phyloP scores from a whole-genome alignment of 1,140 invertebrate genomes.

The Drosophila murphyi region DNA sequence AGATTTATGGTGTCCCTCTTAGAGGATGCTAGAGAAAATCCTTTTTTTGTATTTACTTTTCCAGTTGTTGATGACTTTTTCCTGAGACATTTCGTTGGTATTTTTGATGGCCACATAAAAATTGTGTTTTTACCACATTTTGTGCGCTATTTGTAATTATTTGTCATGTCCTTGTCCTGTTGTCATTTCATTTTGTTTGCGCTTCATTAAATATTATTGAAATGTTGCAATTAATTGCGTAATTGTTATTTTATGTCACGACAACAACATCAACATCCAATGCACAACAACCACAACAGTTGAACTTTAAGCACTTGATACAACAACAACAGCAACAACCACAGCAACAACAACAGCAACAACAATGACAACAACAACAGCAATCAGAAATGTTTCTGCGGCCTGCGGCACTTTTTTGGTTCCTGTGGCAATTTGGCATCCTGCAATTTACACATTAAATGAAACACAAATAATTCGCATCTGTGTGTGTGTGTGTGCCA shows the following conservation, averaged over 20 bases:
- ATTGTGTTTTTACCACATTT: constrained; percentile 56
- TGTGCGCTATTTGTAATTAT: constrained; percentile 63
- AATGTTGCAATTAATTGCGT: constrained; percentile 81
- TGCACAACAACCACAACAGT: constrained; percentile 25
- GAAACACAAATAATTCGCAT: constrained; percentile 78
- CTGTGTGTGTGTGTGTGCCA: constrained; percentile 43
- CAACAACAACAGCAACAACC: constrained; percentile 52
- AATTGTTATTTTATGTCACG: constrained; percentile 79
- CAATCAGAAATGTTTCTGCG: constrained; percentile 2
- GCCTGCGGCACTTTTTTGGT: constrained; percentile 20
- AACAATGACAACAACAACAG: constrained; percentile 5
- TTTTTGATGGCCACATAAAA: constrained; percentile 24
- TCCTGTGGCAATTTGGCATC: constrained; percentile 44
- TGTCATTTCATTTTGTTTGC: constrained; percentile 78
- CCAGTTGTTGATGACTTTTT: not conserved
- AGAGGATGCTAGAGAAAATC: constrained; percentile 28
- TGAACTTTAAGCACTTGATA: constrained; percentile 71
- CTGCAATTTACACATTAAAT: constrained; percentile 79
- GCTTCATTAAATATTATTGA: constrained; percentile 83
- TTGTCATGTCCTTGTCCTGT: constrained; percentile 60
- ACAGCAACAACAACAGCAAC: constrained; percentile 22
- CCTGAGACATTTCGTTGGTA: too few relatives aligned
- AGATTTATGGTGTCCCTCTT: constrained; percentile 68
- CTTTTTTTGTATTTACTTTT: constrained; percentile 2
- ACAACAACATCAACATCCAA: constrained; percentile 19